Evolutionary conservation across 2,888 invertebrate species (phyloP).

Genomic region (Carcina quercana): DNA sequence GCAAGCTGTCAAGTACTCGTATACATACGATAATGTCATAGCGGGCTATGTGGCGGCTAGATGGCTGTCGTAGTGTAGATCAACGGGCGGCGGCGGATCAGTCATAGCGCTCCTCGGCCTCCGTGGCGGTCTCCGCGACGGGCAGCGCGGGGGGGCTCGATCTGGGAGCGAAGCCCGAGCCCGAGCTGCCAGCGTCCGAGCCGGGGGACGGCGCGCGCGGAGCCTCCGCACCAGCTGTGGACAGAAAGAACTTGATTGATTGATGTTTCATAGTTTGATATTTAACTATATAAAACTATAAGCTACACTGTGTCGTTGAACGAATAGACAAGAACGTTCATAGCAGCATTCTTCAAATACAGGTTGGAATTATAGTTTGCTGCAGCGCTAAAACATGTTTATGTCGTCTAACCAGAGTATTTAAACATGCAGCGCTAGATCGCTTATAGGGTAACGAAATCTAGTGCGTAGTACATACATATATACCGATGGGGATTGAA

Average conservation of each 20-base stretch:
- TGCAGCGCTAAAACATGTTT: too few species aligned
- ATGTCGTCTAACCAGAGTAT: too few species aligned
- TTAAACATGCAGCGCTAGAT: too few species aligned
- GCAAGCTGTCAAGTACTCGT: too few species aligned
- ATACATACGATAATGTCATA: too few species aligned
- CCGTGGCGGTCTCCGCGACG: conserved; percentile 65
- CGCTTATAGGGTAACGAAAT: too few species aligned
- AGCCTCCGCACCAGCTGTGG: conserved; percentile 3
- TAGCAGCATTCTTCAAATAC: too few species aligned
- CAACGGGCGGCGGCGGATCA: conserved; percentile 18
- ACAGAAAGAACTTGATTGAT: background rate
- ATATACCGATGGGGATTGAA: too few species aligned
- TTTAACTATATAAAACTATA: background rate
- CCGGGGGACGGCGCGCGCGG: conserved; percentile 10
- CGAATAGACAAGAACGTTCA: too few species aligned
- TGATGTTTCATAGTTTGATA: background rate
- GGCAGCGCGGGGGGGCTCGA: conserved; percentile 29
- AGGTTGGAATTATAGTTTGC: too few species aligned
- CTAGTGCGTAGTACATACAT: too few species aligned
- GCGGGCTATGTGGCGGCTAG: background rate
- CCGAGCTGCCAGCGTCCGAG: conserved; percentile 7
- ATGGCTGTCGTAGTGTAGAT: background rate
- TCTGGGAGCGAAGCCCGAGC: conserved; percentile 10
- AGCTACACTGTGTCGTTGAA: too few species aligned
- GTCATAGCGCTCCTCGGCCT: conserved; percentile 57